Percentiles rank a stretch among this genome's conserved stretches.
phyloP scores from a whole-genome alignment of 2,797 vertebrate species.

The Cheirogaleus major region DNA sequence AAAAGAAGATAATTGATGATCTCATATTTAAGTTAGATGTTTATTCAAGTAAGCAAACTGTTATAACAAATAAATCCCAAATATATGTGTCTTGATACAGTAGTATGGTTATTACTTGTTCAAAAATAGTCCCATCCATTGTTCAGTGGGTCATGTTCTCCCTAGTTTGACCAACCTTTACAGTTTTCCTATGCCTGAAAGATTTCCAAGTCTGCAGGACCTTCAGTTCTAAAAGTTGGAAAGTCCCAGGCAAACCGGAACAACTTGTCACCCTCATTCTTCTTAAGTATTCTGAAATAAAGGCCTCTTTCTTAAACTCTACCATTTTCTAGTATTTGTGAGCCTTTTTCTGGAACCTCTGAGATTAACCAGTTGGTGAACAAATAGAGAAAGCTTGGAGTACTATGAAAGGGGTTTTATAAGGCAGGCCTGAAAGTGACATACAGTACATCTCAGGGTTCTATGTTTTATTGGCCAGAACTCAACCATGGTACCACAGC shows the following conservation, averaged over 20 bases:
- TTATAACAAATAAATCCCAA: not conserved
- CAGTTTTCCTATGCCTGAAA: not conserved
- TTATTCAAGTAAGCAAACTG: not conserved
- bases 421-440: not conserved
- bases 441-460: not conserved
- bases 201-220: rapidly evolving
- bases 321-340: not conserved
- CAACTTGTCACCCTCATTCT: not conserved
- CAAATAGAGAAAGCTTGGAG: not conserved
- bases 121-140: not conserved
- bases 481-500: rapidly evolving
- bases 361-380: not conserved
- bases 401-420: not conserved
- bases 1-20: not conserved
- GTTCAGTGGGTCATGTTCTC: not conserved
- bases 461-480: not conserved
- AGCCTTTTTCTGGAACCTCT: not conserved
- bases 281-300: not conserved
- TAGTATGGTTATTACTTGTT: not conserved
- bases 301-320: rapidly evolving
- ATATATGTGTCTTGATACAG: not conserved
- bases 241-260: not conserved
- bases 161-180: not conserved
- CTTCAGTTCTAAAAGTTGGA: not conserved
- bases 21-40: not conserved